phyloP scores from a whole-genome alignment of 2,113 vertebrate species.

The Geococcyx californianus region DNA sequence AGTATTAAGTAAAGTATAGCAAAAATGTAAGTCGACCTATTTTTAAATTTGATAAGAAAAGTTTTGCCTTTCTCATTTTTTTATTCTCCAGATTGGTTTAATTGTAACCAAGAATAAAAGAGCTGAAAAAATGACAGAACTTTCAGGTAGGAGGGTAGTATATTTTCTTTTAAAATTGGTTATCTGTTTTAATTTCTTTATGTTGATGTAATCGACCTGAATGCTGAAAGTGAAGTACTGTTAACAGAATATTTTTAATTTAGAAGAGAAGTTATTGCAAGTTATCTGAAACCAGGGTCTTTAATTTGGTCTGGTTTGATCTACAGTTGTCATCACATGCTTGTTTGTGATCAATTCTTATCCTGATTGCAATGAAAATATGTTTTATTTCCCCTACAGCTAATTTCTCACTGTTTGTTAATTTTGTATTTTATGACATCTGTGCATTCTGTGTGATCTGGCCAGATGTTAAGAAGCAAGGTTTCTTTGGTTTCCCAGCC shows the following conservation, averaged over 20 bases:
- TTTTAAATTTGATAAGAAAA: not conserved
- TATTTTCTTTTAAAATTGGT: not conserved
- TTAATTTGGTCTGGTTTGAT: not conserved
- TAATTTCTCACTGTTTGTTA: not conserved
- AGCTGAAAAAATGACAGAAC: slow-evolving; percentile 95
- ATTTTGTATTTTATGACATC: not conserved
- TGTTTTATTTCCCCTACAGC: not conserved
- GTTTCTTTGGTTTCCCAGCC: not conserved
- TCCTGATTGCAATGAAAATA: not conserved
- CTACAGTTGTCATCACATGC: not conserved
- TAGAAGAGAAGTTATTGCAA: not conserved
- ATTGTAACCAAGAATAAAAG: slow-evolving; percentile 95
- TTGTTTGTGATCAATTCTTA: not conserved
- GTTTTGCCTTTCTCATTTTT: not conserved
- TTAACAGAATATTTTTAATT: not conserved
- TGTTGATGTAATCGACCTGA: not conserved
- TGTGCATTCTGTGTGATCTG: not conserved
- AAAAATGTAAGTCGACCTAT: not conserved
- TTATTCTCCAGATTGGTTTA: slow-evolving; percentile 84
- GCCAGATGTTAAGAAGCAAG: not conserved
- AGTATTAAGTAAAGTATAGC: not conserved
- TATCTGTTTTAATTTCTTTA: not conserved
- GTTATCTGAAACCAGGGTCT: not conserved
- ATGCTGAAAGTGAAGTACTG: not conserved
- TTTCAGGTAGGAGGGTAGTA: slow-evolving; percentile 82